A percentile compares a stretch with the other conserved stretches of the same genome.
These are phyloP conservation scores for Gadus chalcogrammus DNA, from an alignment of 2,113 vertebrate genomes.

Conservation along the genomic window DNA sequence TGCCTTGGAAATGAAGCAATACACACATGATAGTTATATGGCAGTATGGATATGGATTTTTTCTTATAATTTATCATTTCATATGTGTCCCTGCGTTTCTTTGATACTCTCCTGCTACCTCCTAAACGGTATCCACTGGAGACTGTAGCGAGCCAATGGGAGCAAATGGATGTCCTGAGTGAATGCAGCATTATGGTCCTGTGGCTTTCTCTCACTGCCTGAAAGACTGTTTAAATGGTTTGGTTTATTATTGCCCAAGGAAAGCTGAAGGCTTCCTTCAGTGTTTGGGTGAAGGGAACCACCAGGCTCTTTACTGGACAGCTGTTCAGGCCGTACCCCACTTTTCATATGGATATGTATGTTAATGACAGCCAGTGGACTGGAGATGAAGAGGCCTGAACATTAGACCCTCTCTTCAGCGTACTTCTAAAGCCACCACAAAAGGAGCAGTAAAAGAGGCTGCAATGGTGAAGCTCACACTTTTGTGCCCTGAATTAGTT, in stretches of 20 bases:
- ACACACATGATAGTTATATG: neutral
- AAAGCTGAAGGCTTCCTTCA: conserved; percentile 98
- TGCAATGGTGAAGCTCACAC: conserved; percentile 95
- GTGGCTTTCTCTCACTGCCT: conserved; percentile 83
- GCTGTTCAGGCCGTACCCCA: conserved; percentile 98
- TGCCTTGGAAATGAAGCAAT: neutral
- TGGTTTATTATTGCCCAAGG: conserved; percentile 98
- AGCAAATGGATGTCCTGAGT: conserved; percentile 76
- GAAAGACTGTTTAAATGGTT: conserved; percentile 98
- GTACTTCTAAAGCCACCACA: conserved; percentile 98
- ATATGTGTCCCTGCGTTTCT: conserved; percentile 14
- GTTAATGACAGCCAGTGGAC: conserved; percentile 99
- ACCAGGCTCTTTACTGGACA: conserved; percentile 94
- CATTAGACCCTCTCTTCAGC: conserved; percentile 93
- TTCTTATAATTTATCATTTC: no score
- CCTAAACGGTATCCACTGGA: conserved; percentile 76
- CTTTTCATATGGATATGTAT: conserved; percentile 99
- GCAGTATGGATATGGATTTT: neutral
- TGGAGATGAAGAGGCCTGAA: conserved; percentile 98
- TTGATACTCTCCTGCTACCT: conserved; percentile 39
- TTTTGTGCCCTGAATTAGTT: conserved; percentile 99
- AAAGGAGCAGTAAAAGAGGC: conserved; percentile 99
- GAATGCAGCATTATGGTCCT: conserved; percentile 89
- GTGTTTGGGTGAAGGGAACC: conserved; percentile 85
- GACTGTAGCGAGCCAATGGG: conserved; percentile 84